These are phyloP conservation scores for Anguilla pacifica DNA, from an alignment of 2,797 vertebrate genomes.

Conservation along the genomic window DNA sequence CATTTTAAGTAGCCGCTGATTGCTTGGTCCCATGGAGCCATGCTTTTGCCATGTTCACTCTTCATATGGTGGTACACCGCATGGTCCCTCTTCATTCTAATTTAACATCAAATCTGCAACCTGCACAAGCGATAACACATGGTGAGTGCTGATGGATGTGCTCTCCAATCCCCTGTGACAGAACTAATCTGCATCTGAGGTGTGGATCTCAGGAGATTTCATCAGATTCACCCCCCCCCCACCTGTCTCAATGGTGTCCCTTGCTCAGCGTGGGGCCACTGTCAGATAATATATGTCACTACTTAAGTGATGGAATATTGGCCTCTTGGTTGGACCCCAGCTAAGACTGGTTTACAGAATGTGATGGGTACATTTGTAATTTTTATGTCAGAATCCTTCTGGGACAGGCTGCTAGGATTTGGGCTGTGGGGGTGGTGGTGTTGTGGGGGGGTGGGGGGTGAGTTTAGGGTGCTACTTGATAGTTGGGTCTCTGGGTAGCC, in stretches of 20 bases:
- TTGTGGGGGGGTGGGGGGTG: not conserved
- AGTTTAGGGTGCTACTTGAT: conserved; percentile 3
- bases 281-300: conserved; percentile 46
- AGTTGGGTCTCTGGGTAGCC: not conserved
- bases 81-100: not conserved
- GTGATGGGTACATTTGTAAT: conserved; percentile 53
- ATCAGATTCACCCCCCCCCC: conserved; percentile 23
- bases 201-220: conserved; percentile 30
- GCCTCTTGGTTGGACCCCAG: conserved; percentile 38
- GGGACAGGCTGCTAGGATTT: conserved; percentile 21
- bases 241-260: conserved; percentile 20
- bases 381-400: conserved; percentile 41
- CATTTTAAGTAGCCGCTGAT: not conserved
- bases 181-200: conserved; percentile 35
- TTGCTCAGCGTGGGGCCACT: conserved; percentile 35
- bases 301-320: conserved; percentile 40
- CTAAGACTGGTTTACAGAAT: conserved; percentile 37
- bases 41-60: not conserved
- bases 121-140: not conserved
- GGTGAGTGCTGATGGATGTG: conserved; percentile 43
- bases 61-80: not conserved
- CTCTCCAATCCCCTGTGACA: conserved; percentile 32
- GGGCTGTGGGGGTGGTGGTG: conserved; percentile 22
- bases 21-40: not conserved
- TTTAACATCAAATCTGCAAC: not conserved